Evolutionary conservation across 2,797 vertebrate species (phyloP).

Genomic region (Tokudaia muenninki): DNA sequence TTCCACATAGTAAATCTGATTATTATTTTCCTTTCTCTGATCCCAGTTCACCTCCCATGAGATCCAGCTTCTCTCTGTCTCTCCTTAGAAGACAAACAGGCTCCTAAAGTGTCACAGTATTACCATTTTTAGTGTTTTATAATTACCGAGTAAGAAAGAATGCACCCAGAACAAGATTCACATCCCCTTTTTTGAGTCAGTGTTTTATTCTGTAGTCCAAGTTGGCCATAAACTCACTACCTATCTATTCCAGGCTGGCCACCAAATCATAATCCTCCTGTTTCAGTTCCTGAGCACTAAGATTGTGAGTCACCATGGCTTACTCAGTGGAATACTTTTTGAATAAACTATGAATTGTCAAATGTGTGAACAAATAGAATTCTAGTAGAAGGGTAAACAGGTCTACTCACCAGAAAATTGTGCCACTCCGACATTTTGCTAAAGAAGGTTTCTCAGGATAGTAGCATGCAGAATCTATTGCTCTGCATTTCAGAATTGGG

Average conservation of each 20-base stretch:
- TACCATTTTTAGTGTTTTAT: neutral
- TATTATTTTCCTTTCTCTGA: neutral
- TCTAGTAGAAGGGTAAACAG: neutral
- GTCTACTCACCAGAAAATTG: neutral
- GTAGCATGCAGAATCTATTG: neutral
- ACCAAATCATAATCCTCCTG: neutral
- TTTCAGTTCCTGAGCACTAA: neutral
- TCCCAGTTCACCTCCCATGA: neutral
- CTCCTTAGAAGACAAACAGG: neutral
- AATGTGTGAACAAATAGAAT: neutral
- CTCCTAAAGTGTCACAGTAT: neutral
- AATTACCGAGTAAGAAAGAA: neutral
- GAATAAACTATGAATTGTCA: neutral
- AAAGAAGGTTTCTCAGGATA: neutral
- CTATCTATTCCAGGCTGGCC: neutral
- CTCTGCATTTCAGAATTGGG: neutral
- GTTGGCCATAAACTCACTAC: neutral
- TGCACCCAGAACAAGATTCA: neutral
- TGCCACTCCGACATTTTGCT: neutral
- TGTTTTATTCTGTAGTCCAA: neutral
- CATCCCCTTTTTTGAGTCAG: neutral
- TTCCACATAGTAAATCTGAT: neutral
- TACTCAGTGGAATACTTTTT: neutral
- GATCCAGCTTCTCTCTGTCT: neutral
- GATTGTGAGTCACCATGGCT: neutral